phyloP scores from a whole-genome alignment of 2,113 vertebrate genomes.

The Vulpes lagopus region DNA sequence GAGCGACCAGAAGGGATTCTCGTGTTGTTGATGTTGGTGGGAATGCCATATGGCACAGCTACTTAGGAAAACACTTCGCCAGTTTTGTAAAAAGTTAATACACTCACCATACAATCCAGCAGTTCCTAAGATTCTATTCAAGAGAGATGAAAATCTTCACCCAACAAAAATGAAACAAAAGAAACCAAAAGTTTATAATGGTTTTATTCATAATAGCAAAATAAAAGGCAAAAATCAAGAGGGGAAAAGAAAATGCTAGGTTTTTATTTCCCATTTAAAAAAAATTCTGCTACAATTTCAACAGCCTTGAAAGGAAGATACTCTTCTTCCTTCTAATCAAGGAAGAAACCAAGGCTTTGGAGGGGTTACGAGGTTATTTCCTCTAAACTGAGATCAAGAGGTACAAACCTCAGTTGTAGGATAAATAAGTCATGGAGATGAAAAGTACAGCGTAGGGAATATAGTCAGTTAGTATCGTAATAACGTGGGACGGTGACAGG shows the following conservation, averaged over 20 bases:
- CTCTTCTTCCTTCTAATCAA: not conserved
- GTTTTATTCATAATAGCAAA: not conserved
- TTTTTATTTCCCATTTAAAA: conserved; percentile 30
- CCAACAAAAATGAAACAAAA: not conserved
- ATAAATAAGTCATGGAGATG: not conserved
- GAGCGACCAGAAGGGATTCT: not conserved
- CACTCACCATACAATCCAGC: not conserved
- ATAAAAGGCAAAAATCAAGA: not conserved
- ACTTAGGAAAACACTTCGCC: not conserved
- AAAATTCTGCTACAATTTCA: conserved; percentile 47
- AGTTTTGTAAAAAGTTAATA: not conserved
- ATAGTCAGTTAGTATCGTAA: not conserved
- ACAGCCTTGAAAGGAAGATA: not conserved
- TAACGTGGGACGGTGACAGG: not conserved
- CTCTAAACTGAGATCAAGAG: not conserved
- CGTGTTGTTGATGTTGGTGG: not conserved
- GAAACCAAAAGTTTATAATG: not conserved
- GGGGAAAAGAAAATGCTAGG: not conserved
- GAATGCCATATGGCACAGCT: not conserved
- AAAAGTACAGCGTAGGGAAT: not conserved
- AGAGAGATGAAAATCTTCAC: not conserved
- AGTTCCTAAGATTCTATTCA: not conserved
- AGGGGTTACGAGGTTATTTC: not conserved
- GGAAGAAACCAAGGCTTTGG: not conserved
- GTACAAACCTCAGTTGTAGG: not conserved